phyloP scores from a whole-genome alignment of 1,140 invertebrate genomes.

The Pogonomyrmex barbatus region DNA sequence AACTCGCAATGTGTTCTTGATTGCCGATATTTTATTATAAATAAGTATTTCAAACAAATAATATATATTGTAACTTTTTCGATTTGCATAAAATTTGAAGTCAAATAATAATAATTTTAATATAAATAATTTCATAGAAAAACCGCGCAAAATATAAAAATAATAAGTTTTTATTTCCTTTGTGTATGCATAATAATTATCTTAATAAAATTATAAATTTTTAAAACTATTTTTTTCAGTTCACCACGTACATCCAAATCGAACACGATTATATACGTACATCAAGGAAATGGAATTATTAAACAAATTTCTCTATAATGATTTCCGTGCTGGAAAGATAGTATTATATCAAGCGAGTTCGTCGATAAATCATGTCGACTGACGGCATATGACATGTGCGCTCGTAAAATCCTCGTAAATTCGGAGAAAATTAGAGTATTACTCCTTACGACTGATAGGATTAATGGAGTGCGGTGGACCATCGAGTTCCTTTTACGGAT shows the following conservation, averaged over 20 bases:
- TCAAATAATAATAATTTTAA: background rate
- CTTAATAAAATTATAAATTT: background rate
- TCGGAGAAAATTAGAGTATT: constrained; percentile 46
- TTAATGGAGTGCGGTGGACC: constrained; percentile 32
- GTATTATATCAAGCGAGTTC: background rate
- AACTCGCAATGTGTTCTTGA: background rate
- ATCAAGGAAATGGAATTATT: background rate
- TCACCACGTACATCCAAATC: background rate
- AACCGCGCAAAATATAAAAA: no score
- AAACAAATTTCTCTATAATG: background rate
- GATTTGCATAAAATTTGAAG: no score
- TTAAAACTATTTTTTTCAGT: background rate
- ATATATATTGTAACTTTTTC: background rate
- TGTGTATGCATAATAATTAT: background rate
- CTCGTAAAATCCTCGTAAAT: constrained; percentile 47
- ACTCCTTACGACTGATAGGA: constrained; percentile 32
- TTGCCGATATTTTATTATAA: background rate
- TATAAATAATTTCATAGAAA: no score
- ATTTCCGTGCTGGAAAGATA: background rate
- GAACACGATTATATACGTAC: background rate
- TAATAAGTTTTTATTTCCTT: no score
- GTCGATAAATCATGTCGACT: background rate
- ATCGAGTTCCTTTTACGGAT: constrained; percentile 15
- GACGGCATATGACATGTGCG: constrained; percentile 11
- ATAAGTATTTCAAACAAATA: background rate